Evolutionary conservation across 2,113 vertebrate genomes (phyloP).

Genomic region (Trachemys scripta): DNA sequence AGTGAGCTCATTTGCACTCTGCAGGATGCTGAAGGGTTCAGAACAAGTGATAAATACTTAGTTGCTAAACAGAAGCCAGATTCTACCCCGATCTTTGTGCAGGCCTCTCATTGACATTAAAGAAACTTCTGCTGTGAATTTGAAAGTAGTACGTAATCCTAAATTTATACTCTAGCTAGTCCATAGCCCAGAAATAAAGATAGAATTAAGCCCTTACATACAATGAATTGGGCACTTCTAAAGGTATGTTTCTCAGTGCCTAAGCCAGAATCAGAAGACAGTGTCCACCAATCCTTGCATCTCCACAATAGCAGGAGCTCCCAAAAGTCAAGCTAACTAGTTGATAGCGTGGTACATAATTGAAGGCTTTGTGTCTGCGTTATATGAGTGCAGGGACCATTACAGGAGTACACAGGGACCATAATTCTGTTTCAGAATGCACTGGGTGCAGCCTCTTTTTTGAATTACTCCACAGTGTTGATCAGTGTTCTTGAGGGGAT

Average conservation of each 20-base stretch:
- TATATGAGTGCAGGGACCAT: not conserved
- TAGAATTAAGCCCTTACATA: not conserved
- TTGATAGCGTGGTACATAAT: not conserved
- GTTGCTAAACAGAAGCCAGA: not conserved
- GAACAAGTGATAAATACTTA: not conserved
- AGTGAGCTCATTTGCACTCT: not conserved
- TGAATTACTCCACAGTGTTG: not conserved
- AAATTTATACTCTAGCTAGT: not conserved
- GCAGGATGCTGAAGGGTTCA: not conserved
- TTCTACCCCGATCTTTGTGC: not conserved
- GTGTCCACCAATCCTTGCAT: not conserved
- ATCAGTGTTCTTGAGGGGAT: not conserved
- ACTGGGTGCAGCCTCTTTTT: not conserved
- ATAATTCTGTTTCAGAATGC: not conserved
- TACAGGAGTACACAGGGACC: not conserved
- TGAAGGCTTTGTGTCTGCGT: not conserved
- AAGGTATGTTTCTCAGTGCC: too few species aligned
- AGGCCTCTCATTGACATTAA: accelerated
- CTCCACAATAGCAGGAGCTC: not conserved
- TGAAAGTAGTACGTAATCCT: not conserved
- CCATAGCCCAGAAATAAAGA: not conserved
- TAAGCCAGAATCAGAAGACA: not conserved
- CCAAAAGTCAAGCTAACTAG: not conserved
- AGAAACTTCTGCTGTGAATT: not conserved
- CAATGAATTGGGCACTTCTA: not conserved